phyloP scores from a whole-genome alignment of 2,797 vertebrate species.

The Lophius americanus region DNA sequence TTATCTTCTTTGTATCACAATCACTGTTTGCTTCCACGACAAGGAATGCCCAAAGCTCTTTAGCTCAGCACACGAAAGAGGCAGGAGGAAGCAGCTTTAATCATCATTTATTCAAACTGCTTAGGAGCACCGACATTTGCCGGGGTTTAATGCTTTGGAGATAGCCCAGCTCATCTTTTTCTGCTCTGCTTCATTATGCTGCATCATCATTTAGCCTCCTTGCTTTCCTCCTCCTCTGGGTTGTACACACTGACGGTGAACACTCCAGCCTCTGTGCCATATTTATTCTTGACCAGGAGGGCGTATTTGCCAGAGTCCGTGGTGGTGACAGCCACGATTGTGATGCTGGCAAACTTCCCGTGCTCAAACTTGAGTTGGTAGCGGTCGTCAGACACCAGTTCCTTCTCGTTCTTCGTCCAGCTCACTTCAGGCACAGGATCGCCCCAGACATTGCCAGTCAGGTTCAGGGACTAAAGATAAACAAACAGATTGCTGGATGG shows the following conservation, averaged over 20 bases:
- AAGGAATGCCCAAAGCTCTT: slow-evolving; percentile 62
- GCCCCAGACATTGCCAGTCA: slow-evolving; percentile 97
- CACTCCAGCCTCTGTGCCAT: slow-evolving; percentile 90
- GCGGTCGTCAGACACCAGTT: slow-evolving; percentile 82
- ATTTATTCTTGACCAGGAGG: slow-evolving; percentile 96
- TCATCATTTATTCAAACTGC: slow-evolving; percentile 68
- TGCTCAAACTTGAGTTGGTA: slow-evolving; percentile 89
- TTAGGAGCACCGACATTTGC: slow-evolving; percentile 66
- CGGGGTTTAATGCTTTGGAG: slow-evolving; percentile 73
- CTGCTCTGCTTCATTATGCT: slow-evolving; percentile 25
- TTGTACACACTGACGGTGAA: slow-evolving; percentile 98
- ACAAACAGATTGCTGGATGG: not conserved
- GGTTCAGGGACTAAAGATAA: slow-evolving; percentile 89
- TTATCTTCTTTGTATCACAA: slow-evolving; percentile 26
- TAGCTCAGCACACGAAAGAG: slow-evolving; percentile 62
- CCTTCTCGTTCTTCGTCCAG: slow-evolving; percentile 93
- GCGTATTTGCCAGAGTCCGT: slow-evolving; percentile 95
- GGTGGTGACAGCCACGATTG: slow-evolving; percentile 84
- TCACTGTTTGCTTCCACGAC: slow-evolving; percentile 31
- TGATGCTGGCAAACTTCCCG: slow-evolving; percentile 92
- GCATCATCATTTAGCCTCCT: slow-evolving; percentile 61
- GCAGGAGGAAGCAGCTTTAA: slow-evolving; percentile 50
- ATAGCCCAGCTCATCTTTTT: slow-evolving; percentile 47
- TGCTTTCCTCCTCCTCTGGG: slow-evolving; percentile 86
- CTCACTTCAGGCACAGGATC: slow-evolving; percentile 91